These are phyloP conservation scores for Drosophila quasianomalipes DNA, from an alignment of 2,888 invertebrate species.

Conservation along the genomic window DNA sequence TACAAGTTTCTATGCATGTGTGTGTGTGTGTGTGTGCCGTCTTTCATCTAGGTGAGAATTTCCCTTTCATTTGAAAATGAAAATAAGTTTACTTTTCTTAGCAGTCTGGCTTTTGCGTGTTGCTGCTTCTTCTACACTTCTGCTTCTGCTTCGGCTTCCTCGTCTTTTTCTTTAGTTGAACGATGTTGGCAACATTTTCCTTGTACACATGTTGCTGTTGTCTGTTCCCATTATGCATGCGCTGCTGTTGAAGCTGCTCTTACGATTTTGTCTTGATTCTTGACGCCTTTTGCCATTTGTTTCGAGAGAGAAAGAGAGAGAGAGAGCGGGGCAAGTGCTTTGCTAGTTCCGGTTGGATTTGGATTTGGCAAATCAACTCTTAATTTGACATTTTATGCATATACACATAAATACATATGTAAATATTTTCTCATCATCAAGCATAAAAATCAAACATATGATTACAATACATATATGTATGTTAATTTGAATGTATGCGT, in stretches of 20 bases:
- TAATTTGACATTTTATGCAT: slow-evolving; percentile 51
- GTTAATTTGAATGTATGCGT: slow-evolving; percentile 1
- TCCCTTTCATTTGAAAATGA: slow-evolving; percentile 84
- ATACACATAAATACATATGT: background rate
- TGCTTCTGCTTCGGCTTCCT: background rate
- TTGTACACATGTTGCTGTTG: slow-evolving; percentile 23
- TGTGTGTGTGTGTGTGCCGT: slow-evolving; percentile 11
- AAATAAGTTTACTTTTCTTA: slow-evolving; percentile 82
- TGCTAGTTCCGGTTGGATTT: slow-evolving; percentile 54
- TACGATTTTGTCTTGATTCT: slow-evolving; percentile 43
- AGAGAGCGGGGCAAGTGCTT: slow-evolving; percentile 5
- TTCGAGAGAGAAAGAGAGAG: background rate
- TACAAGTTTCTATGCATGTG: slow-evolving; percentile 18
- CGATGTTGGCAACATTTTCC: slow-evolving; percentile 27
- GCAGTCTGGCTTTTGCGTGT: slow-evolving; percentile 38
- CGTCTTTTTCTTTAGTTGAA: background rate
- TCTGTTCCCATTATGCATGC: background rate
- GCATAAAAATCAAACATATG: slow-evolving; percentile 34
- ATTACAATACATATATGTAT: slow-evolving; percentile 34
- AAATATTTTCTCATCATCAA: slow-evolving; percentile 13
- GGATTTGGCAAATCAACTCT: slow-evolving; percentile 48
- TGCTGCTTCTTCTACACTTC: slow-evolving; percentile 6
- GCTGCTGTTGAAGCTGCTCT: slow-evolving; percentile 7
- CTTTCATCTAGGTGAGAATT: slow-evolving; percentile 80
- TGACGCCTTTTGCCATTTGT: slow-evolving; percentile 10